Percentiles rank a stretch among this genome's conserved stretches.
phyloP scores from a whole-genome alignment of 1,140 invertebrate genomes.

The Diorhabda sublineata region DNA sequence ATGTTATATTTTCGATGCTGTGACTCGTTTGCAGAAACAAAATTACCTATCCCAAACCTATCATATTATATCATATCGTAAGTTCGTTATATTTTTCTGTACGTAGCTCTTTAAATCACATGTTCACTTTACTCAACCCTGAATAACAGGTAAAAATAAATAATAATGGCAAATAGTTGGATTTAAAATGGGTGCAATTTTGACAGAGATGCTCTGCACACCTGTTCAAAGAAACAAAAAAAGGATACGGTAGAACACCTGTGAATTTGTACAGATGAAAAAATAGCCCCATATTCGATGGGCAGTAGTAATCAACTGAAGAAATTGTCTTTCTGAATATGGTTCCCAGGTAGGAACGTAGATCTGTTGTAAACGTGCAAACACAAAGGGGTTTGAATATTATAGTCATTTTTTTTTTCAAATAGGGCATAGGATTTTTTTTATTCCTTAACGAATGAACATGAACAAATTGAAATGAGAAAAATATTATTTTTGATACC shows the following conservation, averaged over 20 bases:
- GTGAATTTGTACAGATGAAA: not conserved
- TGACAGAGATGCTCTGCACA: slow-evolving; percentile 1
- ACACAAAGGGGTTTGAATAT: not conserved
- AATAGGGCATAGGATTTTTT: not conserved
- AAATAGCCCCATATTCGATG: not conserved
- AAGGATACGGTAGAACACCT: slow-evolving; percentile 1
- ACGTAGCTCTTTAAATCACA: too few species aligned
- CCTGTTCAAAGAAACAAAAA: not conserved
- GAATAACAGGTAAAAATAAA: not conserved
- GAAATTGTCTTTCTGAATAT: not conserved
- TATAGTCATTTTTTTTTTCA: not conserved
- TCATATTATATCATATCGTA: too few species aligned
- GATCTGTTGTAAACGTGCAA: not conserved
- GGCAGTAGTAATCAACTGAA: not conserved
- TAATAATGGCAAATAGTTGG: not conserved
- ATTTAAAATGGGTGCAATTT: slow-evolving; percentile 2
- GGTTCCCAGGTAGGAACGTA: not conserved
- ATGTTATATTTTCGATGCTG: too few species aligned
- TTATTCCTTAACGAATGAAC: too few species aligned
- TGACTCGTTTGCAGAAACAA: too few species aligned
- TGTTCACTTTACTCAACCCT: too few species aligned
- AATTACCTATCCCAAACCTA: too few species aligned
- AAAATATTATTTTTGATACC: too few species aligned
- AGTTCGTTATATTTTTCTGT: too few species aligned
- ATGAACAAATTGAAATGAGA: too few species aligned